Evolutionary conservation across 2,113 vertebrate species (phyloP), one percentile per base, ranked within the genome.

Genomic region (Australoheros scitulus): DNA sequence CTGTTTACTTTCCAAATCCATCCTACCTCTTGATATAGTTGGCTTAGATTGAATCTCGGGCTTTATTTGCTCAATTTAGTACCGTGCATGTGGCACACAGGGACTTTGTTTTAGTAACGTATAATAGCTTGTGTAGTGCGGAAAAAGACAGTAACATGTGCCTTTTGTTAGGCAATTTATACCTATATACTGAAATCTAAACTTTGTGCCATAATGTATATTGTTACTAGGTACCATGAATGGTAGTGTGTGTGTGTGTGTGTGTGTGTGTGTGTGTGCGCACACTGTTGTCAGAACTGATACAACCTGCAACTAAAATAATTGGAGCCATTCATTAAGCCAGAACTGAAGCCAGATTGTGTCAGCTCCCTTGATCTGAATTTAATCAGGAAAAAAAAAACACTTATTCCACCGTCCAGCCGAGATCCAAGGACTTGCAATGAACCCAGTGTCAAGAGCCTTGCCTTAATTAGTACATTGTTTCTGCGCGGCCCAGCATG

Each of bases 401-500:
- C 82, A 6, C 68, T 87, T 86, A 61, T 90, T 91, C 80, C 76
- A 82, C 47, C 60, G 57, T 91, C 87, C 88, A 90, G 64, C 88
- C 59, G 79, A 87, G 91, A 92, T 90, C 85, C 88, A 82, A 92
- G 77, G 83, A 90, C 91, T 93, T 52, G 72, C 68, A 61, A 64
- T 94, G 91, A 93, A 90, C 91, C 84, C 84, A 61, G 81, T 65
- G 24, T 87, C 14, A 20, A 92, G 89, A 86, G 85, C 86, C 83
- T 89, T 55, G 63, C 81, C 85, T 92, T 95, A 94, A 94, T 94
- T 94, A 92, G 88, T 76, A 56, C 86, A 85, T 90, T 94, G 92
- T 95, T 94, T 90, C 89, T 87, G 61, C 36, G 20, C 43, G 57
- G 75, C 88, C 68, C 87, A 86, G 91, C 92, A 89, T 92, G 90